Evolutionary conservation across 2,797 vertebrate species (phyloP), one percentile per base, ranked within the genome.

Genomic region (Poecilia wingei): DNA sequence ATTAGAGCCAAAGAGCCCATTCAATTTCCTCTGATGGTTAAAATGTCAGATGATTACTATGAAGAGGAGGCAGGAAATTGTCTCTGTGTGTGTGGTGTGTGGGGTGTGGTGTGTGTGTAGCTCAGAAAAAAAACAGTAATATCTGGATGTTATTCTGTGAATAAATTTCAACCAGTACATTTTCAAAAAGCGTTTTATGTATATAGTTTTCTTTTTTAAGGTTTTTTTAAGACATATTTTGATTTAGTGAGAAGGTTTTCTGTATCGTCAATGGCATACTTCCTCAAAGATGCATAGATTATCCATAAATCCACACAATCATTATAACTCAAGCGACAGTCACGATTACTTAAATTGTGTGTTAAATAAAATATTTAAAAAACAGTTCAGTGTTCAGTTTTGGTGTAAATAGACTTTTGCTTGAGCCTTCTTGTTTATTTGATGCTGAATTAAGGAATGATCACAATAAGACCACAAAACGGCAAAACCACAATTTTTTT

Each of bases 21-120:
- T 82, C 84, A 90, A 88, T 90, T 89, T 91, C 89, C 84, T 84
- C 51, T 61, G 31, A 78, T 79, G 68, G 85, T 86, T 79, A 82
- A 47, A 83, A 80, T 83, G 81, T 79, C 76, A 76, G 72, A 83
- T 41, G 76, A 88, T 72, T 88, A 82, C 77, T 76, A 36, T 22
- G 47, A 76, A 84, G 74, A 72, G 57, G 66, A 61, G 10, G 43
- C 78, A 88, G 90, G 83, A 88, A 91, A 87, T 84, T 47, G 72
- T 68, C 18, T 71, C 4, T 51, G 49, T 61, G 53, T 36, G 47
- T 64, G 49, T 82, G 61, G 14, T 51, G 14, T 72, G 18, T 79
- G 69, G 68, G 28, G 49, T 14, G 22, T 57, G 8, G 8, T 9
- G 18, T 81, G 70, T 46, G 55, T 16, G 14, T 41, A 36, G 61